Conservation (phyloP, 2,113 vertebrate genomes). For the Argyrosomus japonicus region DNA sequence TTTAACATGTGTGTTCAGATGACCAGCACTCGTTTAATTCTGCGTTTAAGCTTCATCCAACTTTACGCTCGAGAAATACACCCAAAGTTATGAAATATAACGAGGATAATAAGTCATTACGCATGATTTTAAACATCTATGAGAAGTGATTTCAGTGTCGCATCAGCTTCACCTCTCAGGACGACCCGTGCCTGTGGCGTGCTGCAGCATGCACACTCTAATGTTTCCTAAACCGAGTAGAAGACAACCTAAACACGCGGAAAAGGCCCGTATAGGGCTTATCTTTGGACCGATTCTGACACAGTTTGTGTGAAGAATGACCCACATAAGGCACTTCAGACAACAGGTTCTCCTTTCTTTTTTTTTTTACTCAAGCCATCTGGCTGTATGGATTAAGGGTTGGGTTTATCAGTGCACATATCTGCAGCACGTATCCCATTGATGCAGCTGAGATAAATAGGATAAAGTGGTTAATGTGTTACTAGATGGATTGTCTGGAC, state of each 20-base stretch:
- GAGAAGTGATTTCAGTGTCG: conserved; percentile 12
- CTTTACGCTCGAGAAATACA: neutral
- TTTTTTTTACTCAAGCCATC: neutral
- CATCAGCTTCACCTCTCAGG: conserved; percentile 31
- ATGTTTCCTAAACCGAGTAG: conserved; percentile 39
- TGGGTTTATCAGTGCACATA: conserved; percentile 38
- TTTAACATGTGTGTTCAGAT: neutral
- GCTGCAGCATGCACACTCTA: conserved; percentile 62
- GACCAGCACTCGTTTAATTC: neutral
- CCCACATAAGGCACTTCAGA: conserved; percentile 29
- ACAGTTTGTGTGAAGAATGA: conserved; percentile 26
- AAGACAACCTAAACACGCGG: conserved; percentile 50
- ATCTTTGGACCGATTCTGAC: conserved; percentile 25
- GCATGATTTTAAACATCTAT: neutral
- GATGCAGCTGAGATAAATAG: conserved; percentile 54
- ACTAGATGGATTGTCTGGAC: conserved; percentile 42
- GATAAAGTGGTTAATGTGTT: conserved; percentile 64
- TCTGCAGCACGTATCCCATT: conserved; percentile 28
- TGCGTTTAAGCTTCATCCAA: neutral
- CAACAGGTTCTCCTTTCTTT: conserved; percentile 14
- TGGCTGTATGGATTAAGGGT: neutral
- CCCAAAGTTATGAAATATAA: neutral
- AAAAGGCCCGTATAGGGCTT: conserved; percentile 34
- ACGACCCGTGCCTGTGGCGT: conserved; percentile 61
- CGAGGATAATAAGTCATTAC: neutral